Evolutionary conservation across 2,888 invertebrate genomes (phyloP).

Genomic region (Smittia sp.): DNA sequence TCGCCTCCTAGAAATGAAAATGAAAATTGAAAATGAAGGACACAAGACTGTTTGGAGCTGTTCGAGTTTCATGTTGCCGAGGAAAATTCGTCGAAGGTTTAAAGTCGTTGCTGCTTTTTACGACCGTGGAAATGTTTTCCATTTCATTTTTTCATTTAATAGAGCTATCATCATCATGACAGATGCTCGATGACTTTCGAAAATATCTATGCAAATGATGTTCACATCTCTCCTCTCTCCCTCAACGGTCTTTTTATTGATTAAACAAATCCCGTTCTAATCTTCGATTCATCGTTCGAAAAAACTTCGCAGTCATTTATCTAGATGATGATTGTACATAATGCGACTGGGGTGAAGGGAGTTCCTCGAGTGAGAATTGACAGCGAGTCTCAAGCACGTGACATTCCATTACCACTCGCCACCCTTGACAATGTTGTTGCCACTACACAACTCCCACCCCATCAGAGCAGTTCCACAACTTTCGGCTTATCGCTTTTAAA

Average conservation of each 20-base stretch:
- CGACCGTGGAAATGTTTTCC: conserved; percentile 10
- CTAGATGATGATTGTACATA: conserved; percentile 8
- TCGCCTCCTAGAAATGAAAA: not conserved
- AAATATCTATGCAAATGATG: conserved; percentile 40
- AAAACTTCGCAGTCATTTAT: conserved; percentile 27
- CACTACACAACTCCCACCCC: too few relatives aligned
- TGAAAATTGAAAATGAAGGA: conserved; percentile 40
- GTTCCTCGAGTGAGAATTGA: not conserved
- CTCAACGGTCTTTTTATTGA: conserved; percentile 21
- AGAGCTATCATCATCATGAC: conserved; percentile 39
- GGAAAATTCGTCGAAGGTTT: not conserved
- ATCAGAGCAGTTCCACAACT: too few relatives aligned
- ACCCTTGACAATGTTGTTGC: not conserved
- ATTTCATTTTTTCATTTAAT: conserved; percentile 25
- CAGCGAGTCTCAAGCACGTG: conserved; percentile 20
- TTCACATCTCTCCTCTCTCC: not conserved
- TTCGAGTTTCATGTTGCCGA: not conserved
- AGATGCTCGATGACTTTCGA: conserved; percentile 39
- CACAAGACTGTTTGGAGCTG: not conserved
- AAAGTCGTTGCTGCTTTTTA: conserved; percentile 39
- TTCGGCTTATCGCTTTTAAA: too few relatives aligned
- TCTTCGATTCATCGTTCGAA: not conserved
- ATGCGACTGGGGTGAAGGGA: not conserved
- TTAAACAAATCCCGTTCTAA: conserved; percentile 20
- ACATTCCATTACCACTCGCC: conserved; percentile 27